Evolutionary conservation across 2,888 invertebrate genomes (phyloP).

Genomic region (Dinocampus coccinellae): DNA sequence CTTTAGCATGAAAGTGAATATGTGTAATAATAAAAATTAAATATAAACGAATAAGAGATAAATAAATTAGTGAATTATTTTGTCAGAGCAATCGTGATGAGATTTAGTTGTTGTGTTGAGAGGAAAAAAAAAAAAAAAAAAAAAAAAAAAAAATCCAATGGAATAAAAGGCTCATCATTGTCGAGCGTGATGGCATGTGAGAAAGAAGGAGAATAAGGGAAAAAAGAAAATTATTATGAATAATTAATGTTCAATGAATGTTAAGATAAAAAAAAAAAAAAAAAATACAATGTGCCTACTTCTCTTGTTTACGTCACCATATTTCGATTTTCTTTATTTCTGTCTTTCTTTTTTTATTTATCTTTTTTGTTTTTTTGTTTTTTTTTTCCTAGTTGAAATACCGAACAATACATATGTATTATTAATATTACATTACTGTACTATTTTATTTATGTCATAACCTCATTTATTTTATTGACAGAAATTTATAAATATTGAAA

Average conservation of each 20-base stretch:
- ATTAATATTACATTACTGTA: slow-evolving; percentile 65
- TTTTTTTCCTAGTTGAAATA: slow-evolving; percentile 34
- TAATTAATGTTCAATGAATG: neutral
- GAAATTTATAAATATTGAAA: slow-evolving; percentile 16
- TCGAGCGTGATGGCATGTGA: too few relatives aligned
- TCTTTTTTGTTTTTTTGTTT: neutral
- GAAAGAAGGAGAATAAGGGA: too few relatives aligned
- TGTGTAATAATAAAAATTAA: slow-evolving; percentile 14
- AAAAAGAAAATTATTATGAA: neutral
- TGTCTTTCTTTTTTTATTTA: too few relatives aligned
- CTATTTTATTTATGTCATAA: slow-evolving; percentile 52
- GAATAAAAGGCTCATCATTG: neutral
- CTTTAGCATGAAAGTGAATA: slow-evolving; percentile 31
- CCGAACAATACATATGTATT: slow-evolving; percentile 63
- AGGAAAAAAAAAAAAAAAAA: neutral
- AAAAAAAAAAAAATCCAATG: neutral
- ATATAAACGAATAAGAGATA: slow-evolving; percentile 29
- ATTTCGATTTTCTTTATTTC: too few relatives aligned
- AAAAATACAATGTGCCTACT: slow-evolving; percentile 42
- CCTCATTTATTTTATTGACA: slow-evolving; percentile 35
- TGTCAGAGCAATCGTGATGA: slow-evolving; percentile 27
- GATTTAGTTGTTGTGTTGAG: neutral
- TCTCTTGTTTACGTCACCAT: slow-evolving; percentile 51
- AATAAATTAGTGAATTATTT: slow-evolving; percentile 17
- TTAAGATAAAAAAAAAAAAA: neutral